Conservation (phyloP, 2,113 vertebrate species). For the Cololabis saira region DNA sequence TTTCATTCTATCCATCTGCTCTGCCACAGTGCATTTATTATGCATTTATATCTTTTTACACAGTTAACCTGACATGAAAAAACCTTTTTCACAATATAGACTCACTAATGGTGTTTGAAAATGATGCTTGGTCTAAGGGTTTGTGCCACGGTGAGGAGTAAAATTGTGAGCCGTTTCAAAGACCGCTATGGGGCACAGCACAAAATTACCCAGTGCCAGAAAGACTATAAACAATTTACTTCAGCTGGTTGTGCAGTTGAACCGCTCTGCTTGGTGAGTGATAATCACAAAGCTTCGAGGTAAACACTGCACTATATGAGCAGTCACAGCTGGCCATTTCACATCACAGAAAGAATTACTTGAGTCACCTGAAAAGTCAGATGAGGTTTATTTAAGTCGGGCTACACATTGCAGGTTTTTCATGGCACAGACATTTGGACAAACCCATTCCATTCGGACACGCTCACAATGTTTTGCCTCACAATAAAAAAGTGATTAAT, state of each 20-base stretch:
- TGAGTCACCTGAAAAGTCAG: constrained; percentile 25
- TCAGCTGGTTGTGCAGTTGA: constrained; percentile 55
- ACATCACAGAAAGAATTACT: constrained; percentile 37
- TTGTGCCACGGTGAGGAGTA: constrained; percentile 11
- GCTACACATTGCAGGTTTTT: no score
- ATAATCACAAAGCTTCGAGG: constrained; percentile 59
- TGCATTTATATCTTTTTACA: no score
- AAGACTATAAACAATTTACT: constrained; percentile 51
- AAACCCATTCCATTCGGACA: no score
- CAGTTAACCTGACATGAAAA: no score
- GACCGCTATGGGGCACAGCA: constrained; percentile 14
- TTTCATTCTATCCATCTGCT: constrained; percentile 2
- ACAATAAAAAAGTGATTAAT: no score
- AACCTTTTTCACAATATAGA: no score
- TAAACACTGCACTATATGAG: constrained; percentile 57
- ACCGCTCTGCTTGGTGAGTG: constrained; percentile 57
- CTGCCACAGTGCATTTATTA: neutral
- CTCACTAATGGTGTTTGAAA: neutral
- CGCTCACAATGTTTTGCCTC: no score
- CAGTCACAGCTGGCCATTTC: constrained; percentile 47
- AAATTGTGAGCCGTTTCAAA: constrained; percentile 34
- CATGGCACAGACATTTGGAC: no score
- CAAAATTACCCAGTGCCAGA: constrained; percentile 23
- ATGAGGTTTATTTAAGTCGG: constrained; percentile 19
- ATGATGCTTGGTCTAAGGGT: constrained; percentile 8